A percentile compares a stretch with the other conserved stretches of the same genome.
Evolutionary conservation across 2,113 vertebrate genomes (phyloP).

Genomic region (Mastomys natalensis): DNA sequence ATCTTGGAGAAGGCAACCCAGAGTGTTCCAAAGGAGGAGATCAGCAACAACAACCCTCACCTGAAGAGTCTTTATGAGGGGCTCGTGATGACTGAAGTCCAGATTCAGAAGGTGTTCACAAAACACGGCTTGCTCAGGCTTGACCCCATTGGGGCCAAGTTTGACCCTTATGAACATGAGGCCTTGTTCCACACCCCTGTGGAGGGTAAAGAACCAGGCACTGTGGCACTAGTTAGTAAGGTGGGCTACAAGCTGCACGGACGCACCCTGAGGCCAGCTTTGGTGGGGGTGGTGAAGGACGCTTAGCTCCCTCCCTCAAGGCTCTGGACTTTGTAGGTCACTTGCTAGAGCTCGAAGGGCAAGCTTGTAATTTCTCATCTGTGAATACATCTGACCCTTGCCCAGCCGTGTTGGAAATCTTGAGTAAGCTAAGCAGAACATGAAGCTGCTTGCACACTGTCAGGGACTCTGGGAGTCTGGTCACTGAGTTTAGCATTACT

Average conservation of each 20-base stretch:
- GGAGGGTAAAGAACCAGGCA: constrained; percentile 94
- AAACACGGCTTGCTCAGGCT: constrained; percentile 95
- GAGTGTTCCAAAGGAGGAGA: constrained; percentile 94
- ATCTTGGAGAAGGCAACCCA: constrained; percentile 97
- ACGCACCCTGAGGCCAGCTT: constrained; percentile 95
- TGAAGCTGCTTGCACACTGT: neutral
- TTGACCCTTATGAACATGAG: constrained; percentile 97
- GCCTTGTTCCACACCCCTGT: constrained; percentile 93
- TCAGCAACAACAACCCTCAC: constrained; percentile 93
- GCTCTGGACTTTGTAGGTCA: neutral
- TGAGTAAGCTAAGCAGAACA: constrained; percentile 48
- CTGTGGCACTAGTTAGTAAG: constrained; percentile 94
- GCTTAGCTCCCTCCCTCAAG: constrained; percentile 76
- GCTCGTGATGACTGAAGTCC: constrained; percentile 94
- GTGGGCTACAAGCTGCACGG: constrained; percentile 97
- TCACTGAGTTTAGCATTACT: neutral
- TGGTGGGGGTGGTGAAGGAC: constrained; percentile 96
- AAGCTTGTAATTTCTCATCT: constrained; percentile 25
- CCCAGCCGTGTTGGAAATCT: constrained; percentile 10
- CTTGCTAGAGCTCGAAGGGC: constrained; percentile 59
- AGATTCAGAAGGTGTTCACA: constrained; percentile 97
- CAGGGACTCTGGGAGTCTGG: constrained; percentile 39
- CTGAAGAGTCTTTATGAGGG: constrained; percentile 97
- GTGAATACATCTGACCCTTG: constrained; percentile 18
- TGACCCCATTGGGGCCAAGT: constrained; percentile 94